Evolutionary conservation across 2,888 invertebrate genomes (phyloP), one percentile per base, ranked within the genome.

Genomic region (Agrilus cyanescens): DNA sequence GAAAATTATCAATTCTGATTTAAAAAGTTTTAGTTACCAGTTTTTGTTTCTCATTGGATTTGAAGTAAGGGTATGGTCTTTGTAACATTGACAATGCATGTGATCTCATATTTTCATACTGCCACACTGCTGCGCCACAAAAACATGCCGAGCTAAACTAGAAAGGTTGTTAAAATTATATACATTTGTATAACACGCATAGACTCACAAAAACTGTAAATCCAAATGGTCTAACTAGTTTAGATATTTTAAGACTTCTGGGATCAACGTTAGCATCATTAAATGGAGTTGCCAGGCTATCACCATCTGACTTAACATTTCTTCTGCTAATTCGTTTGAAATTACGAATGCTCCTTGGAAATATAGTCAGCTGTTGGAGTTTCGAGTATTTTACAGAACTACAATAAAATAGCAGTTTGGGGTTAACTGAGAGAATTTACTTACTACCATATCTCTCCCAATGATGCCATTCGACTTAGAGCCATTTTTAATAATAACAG

Each of bases 111-210:
- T 58, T 74, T 67, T 94, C 94, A 71, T 94, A 93, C 65, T 93
- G 87, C 85, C 87, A 86, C 50, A 94, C 80, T 13, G 85, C 76
- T 53, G 85, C 85, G 13, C 82, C 82, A 18, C 76, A 71, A 58
- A 89, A 74, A 59, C 83, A 81, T 13, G 76, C 73, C 36, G 81
- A 56, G 53, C 58, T 61, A 58, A 66, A 66, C 65, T 64, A 55
- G 52, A 56, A 54, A 16, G 14, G 25, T 33, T 16, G 6, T 38
- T 32, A 15, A 37, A 29, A 31, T 16, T 37, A 37, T 7, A 10
- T 36, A 16, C 10, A 13, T 34, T 13, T 31, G 15, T 7, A 33
- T 8, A 13, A 15, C n/a, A 40, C 36, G 32, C 12, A 45, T 31
- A 41, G 35, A 57, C 71, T 69, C 70, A 82, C 82, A 60, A 73